phyloP scores from a whole-genome alignment of 1,140 invertebrate genomes.

The Caenorhabditis remanei region DNA sequence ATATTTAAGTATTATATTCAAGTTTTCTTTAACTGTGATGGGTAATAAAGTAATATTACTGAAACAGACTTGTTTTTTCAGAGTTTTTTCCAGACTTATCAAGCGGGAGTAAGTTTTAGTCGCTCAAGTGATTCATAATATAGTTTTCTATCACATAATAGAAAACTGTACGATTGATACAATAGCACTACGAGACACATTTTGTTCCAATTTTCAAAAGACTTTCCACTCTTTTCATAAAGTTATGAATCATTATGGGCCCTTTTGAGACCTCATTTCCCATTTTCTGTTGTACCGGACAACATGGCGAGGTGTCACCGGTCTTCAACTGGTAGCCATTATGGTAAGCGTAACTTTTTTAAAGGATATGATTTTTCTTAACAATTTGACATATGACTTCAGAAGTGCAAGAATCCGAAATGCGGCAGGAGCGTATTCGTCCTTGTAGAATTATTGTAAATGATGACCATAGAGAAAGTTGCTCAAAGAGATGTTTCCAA shows the following conservation, averaged over 20 bases:
- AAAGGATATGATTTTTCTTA: background rate
- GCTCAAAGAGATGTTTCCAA: background rate
- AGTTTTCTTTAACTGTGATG: too few species aligned
- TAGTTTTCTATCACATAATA: too few species aligned
- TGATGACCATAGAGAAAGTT: background rate
- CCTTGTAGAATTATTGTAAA: background rate
- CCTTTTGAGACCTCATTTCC: background rate
- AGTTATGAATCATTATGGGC: constrained; percentile 6
- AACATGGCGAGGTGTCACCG: constrained; percentile 3
- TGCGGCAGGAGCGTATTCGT: background rate
- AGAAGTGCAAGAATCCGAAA: background rate
- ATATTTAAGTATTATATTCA: too few species aligned
- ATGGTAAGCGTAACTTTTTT: background rate
- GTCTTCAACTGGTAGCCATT: background rate
- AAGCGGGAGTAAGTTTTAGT: too few species aligned
- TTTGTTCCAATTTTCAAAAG: constrained; percentile 19
- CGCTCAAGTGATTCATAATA: too few species aligned
- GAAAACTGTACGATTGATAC: constrained; percentile 16
- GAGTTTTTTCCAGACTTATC: too few species aligned
- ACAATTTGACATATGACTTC: background rate
- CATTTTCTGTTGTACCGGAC: background rate
- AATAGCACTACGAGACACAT: background rate
- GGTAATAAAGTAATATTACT: too few species aligned
- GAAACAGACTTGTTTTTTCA: too few species aligned
- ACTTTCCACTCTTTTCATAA: background rate